phyloP scores from a whole-genome alignment of 92 coral and sea anemone genomes.

The Epizoanthus fatuus region DNA sequence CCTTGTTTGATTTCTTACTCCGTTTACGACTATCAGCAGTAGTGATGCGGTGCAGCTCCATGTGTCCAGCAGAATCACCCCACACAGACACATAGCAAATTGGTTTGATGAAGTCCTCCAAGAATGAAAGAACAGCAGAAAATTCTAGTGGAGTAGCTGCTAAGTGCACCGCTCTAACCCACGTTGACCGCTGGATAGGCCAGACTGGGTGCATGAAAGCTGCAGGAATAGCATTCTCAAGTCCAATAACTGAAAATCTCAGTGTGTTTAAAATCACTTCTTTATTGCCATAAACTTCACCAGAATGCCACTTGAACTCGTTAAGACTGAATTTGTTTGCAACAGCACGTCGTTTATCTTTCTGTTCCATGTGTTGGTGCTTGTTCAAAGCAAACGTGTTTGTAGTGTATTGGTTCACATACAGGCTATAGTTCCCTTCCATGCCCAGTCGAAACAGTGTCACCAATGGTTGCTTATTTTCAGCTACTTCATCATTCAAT shows the following conservation, averaged over 20 bases:
- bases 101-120: constrained; percentile 91
- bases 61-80: constrained; percentile 94
- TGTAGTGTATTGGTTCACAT: constrained; percentile 85
- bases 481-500: neutral
- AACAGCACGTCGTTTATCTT: constrained; percentile 91
- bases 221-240: constrained; percentile 91
- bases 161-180: constrained; percentile 96
- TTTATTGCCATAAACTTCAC: constrained; percentile 87
- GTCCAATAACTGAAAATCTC: constrained; percentile 90
- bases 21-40: constrained; percentile 78
- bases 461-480: constrained; percentile 29
- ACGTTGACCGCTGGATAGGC: constrained; percentile 98
- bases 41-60: constrained; percentile 84
- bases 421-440: constrained; percentile 85
- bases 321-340: constrained; percentile 84
- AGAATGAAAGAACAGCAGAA: constrained; percentile 86
- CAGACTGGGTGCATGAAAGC: constrained; percentile 99
- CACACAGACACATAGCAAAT: constrained; percentile 91
- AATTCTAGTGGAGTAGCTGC: constrained; percentile 89
- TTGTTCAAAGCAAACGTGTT: constrained; percentile 93
- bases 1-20: constrained; percentile 74
- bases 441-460: constrained; percentile 90
- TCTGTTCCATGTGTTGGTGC: constrained; percentile 93
- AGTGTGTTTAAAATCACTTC: constrained; percentile 88
- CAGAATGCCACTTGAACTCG: constrained; percentile 89